Evolutionary conservation across 1,140 invertebrate species (phyloP), one percentile per base, ranked within the genome.

Genomic region (Danaus melanippus): DNA sequence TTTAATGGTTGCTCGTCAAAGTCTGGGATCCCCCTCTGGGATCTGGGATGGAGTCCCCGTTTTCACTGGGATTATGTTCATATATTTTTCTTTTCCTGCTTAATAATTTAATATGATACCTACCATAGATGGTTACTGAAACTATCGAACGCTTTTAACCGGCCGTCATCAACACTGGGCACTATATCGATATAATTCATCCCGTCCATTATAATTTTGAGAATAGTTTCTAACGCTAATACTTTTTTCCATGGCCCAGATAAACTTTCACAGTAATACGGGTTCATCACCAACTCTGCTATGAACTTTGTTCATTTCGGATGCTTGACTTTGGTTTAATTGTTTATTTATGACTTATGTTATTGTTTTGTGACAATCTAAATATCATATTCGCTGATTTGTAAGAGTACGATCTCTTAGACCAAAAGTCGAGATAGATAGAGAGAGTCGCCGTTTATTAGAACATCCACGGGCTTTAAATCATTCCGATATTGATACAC

Each of bases 351-450:
- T 60, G 49, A 8, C 41, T 42, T 39, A 69, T 66, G 3, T 59
- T 57, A 9, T 64, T 52, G 11, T 64, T 60, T 53, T 64, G 50
- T 2, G 64, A 57, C 32, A 67, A 62, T n/a, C 10, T 60, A 42
- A 69, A 64, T 11, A 69, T 62, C 6, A 57, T 60, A 39, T 58
- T 60, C 39, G 67, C 59, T 4, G 67, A 62, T 62, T 64, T 69
- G 46, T 69, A 69, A 10, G 56, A 60, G 47, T 60, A 69, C 2
- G 64, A 39, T 12, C 67, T 64, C 41, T 69, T 69, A 4, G 67
- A 64, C 67, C 67, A 69, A 43, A 69, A 69, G 8, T 64, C 67
- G 9, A 69, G n/a, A n/a, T n/a, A n/a, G n/a, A n/a, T n/a, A n/a
- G n/a, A n/a, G 52, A 1, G 67, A 62, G 1, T 61, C 64, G 42